Base-by-base conservation (phyloP, 2,797 vertebrate species). In the Myotis findleyi region DNA sequence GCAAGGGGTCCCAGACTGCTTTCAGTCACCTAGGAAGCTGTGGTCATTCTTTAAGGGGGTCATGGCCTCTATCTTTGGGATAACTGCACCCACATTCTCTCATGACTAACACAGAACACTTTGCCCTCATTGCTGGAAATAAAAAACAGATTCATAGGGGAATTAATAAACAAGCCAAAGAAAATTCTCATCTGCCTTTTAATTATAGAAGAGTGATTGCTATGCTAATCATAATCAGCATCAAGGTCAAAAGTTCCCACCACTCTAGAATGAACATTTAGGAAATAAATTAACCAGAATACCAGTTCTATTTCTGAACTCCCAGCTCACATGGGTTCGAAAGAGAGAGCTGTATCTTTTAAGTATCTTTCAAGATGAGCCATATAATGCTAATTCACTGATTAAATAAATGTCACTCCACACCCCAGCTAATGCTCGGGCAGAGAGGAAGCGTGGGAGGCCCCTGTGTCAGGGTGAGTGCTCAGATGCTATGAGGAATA, bases 171-270 rank as follows among this genome's bases (percentile, higher is more conserved):
- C 82, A 97, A 96, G 91, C 71, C 82, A 82, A 97, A 94, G 91
- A 97, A 95, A 96, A 96, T 93, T 95, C 92, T 94, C 0, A 0
- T 89, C 96, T 97, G 85, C 93, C 90, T 97, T 97, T 97, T 97
- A 97, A 97, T 97, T 97, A 97, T 73, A 94, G 75, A 95, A 96
- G 96, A 97, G 93, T 97, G 97, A 97, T 97, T 97, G 97, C 96
- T 97, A 95, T 97, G 96, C 94, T 97, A 97, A 97, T 97, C 95
- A 93, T 97, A 97, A 97, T 97, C 97, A 97, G 93, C 96, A 93
- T 94, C 97, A 97, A 97, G 97, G 97, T 97, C 97, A 97, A 94
- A 97, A 97, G 96, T 97, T 97, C 94, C 86, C n/a, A 83, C 83
- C 91, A 93, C 96, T 95, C 93, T 4, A 73, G 96, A 97, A 96